Conservation (phyloP, 2,113 vertebrate genomes). For the Addax nasomaculatus region DNA sequence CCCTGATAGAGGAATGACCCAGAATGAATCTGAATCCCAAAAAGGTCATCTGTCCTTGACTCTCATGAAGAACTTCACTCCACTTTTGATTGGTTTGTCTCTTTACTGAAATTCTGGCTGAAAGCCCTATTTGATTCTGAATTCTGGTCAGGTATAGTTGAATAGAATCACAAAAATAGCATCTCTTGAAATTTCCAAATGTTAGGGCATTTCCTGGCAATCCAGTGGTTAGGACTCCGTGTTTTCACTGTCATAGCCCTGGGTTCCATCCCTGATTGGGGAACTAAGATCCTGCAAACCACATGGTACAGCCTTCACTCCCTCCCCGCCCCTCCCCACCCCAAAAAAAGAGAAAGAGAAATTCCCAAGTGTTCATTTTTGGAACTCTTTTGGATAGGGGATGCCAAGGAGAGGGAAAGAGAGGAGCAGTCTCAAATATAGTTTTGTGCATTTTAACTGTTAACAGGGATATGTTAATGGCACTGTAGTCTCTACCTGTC, state of each 20-base stretch:
- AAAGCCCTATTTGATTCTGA: background rate
- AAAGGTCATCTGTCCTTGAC: background rate
- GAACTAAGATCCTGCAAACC: background rate
- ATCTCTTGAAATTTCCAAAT: background rate
- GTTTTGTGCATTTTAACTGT: background rate
- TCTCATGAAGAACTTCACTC: background rate
- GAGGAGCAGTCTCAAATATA: background rate
- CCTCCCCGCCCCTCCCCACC: background rate
- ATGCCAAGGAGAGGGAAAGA: background rate
- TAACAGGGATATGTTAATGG: background rate
- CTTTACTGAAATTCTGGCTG: background rate
- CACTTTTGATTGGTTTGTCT: background rate
- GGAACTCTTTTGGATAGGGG: background rate
- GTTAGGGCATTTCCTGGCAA: background rate
- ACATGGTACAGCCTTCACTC: background rate
- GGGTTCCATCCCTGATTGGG: background rate
- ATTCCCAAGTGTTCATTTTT: background rate
- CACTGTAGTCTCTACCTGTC: background rate
- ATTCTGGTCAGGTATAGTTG: background rate
- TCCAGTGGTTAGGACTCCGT: background rate
- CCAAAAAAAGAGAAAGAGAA: background rate
- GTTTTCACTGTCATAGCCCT: background rate
- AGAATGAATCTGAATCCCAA: background rate
- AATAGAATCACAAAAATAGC: background rate
- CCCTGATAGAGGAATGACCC: background rate